Percentiles rank a stretch among this genome's conserved stretches.
Conservation (phyloP, 1,140 invertebrate genomes). For the Andricus grossulariae region DNA sequence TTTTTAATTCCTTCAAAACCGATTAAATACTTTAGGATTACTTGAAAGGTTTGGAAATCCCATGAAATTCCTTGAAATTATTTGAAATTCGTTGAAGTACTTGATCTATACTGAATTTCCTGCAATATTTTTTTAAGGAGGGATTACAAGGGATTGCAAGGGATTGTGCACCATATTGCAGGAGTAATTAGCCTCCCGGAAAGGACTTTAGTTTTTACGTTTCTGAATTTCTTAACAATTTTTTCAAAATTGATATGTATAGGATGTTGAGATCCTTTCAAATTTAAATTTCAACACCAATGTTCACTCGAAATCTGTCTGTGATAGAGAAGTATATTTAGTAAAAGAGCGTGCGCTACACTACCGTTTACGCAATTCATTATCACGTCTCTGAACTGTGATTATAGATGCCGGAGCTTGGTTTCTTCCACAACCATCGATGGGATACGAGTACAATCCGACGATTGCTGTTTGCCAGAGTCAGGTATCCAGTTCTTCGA, state of each 20-base stretch:
- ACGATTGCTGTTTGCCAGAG: slow-evolving; percentile 70
- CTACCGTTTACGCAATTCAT: neutral
- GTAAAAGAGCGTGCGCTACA: neutral
- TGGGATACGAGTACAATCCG: slow-evolving; percentile 72
- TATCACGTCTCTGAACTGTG: slow-evolving; percentile 27
- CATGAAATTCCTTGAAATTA: no score
- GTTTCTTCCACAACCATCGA: slow-evolving; percentile 72
- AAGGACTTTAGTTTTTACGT: neutral
- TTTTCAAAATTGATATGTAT: neutral
- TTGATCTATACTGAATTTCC: no score
- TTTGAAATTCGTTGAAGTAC: no score
- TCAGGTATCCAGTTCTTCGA: slow-evolving; percentile 66
- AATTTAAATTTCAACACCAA: slow-evolving; percentile 12
- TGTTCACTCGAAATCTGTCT: neutral
- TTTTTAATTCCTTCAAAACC: no score
- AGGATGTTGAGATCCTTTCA: neutral
- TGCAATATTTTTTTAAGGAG: no score
- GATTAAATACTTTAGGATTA: no score
- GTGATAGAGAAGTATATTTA: slow-evolving; percentile 8
- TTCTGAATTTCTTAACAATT: neutral
- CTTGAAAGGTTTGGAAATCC: no score
- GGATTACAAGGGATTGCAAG: no score
- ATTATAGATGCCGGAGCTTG: slow-evolving; percentile 71
- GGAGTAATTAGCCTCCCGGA: no score
- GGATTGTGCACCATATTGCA: no score